These are phyloP conservation scores for Unio delphinus DNA, from an alignment of 2,888 invertebrate genomes.

Conservation along the genomic window DNA sequence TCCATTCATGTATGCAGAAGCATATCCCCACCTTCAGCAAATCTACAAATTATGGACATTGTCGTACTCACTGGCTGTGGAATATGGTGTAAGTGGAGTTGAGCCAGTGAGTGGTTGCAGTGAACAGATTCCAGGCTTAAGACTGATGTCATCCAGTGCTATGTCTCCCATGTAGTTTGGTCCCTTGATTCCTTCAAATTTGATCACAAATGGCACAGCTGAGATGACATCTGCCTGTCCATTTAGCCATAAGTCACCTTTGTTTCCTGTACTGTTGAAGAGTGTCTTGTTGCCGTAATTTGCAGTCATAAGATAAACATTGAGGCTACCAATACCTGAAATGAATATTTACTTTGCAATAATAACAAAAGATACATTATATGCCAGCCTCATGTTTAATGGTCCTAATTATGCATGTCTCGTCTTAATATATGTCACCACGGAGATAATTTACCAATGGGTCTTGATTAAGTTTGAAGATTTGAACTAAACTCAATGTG, in stretches of 20 bases:
- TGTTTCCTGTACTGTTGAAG: slow-evolving; percentile 48
- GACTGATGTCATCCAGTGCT: slow-evolving; percentile 53
- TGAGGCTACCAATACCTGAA: slow-evolving; percentile 53
- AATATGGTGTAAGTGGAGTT: slow-evolving; percentile 29
- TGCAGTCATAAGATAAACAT: slow-evolving; percentile 41
- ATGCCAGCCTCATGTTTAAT: too few species aligned
- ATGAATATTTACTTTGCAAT: slow-evolving; percentile 1
- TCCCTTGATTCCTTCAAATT: slow-evolving; percentile 60
- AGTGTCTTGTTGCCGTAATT: slow-evolving; percentile 23
- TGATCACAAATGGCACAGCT: slow-evolving; percentile 33
- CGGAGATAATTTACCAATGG: too few species aligned
- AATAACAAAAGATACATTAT: too few species aligned
- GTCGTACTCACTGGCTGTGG: slow-evolving; percentile 41
- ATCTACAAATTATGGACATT: not conserved
- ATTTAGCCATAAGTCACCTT: slow-evolving; percentile 52
- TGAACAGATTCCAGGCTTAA: slow-evolving; percentile 45
- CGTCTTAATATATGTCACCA: too few species aligned
- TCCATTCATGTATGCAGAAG: too few species aligned
- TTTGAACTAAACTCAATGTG: too few species aligned
- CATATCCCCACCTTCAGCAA: not conserved
- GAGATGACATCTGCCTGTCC: slow-evolving; percentile 40
- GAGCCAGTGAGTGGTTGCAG: slow-evolving; percentile 38
- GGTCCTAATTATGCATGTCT: too few species aligned
- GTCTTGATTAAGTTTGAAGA: too few species aligned
- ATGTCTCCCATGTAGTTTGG: slow-evolving; percentile 53